These are phyloP conservation scores for Chaetodon trifasciatus DNA, from an alignment of 2,797 vertebrate species.

Conservation along the genomic window DNA sequence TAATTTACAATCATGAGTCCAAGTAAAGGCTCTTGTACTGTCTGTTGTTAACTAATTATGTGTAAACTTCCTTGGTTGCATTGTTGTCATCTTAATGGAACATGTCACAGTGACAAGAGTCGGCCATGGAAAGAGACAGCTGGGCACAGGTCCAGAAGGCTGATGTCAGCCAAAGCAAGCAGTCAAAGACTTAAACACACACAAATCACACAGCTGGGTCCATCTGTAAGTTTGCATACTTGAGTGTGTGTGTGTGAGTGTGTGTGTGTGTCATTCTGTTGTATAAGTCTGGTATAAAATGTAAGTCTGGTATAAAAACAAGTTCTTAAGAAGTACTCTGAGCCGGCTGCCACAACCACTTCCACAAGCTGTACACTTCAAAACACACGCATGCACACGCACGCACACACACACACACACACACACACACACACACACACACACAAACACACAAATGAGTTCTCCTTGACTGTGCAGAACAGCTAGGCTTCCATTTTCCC, in stretches of 20 bases:
- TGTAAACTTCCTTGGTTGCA: conserved; percentile 9
- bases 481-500: conserved; percentile 55
- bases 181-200: conserved; percentile 24
- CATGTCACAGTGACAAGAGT: conserved; percentile 35
- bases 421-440: not conserved
- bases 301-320: conserved; percentile 36
- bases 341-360: conserved; percentile 18
- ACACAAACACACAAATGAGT: conserved; percentile 40
- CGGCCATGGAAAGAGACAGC: conserved; percentile 24
- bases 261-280: conserved; percentile 24
- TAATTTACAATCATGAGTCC: not conserved
- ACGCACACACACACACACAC: not conserved
- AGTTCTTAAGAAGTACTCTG: conserved; percentile 42
- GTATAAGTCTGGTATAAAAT: conserved; percentile 29
- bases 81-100: conserved; percentile 13
- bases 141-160: conserved; percentile 29
- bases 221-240: conserved; percentile 16
- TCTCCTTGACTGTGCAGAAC: conserved; percentile 64
- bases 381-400: conserved; percentile 1
- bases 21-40: not conserved
- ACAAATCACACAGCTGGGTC: conserved; percentile 40
- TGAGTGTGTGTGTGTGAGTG: conserved; percentile 1
- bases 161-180: conserved; percentile 58
- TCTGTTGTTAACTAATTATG: conserved; percentile 19
- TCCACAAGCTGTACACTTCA: conserved; percentile 39